Conservation (phyloP, 2,888 invertebrate species). For the Dastarcus helophoroides region DNA sequence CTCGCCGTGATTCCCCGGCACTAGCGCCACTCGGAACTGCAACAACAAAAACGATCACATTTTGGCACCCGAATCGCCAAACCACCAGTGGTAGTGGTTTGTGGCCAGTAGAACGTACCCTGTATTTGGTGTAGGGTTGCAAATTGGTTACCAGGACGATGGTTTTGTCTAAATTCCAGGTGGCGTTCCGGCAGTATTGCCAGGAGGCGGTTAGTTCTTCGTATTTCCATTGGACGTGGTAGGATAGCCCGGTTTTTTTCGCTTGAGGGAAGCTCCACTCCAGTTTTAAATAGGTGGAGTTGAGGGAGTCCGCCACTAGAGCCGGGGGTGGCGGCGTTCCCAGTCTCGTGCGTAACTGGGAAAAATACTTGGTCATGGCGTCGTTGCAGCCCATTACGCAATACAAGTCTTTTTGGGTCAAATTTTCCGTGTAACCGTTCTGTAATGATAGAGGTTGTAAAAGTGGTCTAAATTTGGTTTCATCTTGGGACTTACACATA, state of each 20-base stretch:
- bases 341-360: slow-evolving; percentile 53
- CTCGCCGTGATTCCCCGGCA: slow-evolving; percentile 57
- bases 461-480: slow-evolving; percentile 1
- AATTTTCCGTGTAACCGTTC: slow-evolving; percentile 58
- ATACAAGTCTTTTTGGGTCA: slow-evolving; percentile 58
- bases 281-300: slow-evolving; percentile 66
- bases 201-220: slow-evolving; percentile 60
- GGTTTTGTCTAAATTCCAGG: slow-evolving; percentile 47
- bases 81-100: too few species aligned
- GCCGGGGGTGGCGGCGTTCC: slow-evolving; percentile 64
- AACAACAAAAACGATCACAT: slow-evolving; percentile 17
- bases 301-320: slow-evolving; percentile 64
- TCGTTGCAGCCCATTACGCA: slow-evolving; percentile 76
- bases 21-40: slow-evolving; percentile 79
- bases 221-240: slow-evolving; percentile 65
- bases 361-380: slow-evolving; percentile 63
- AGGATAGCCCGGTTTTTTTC: slow-evolving; percentile 43
- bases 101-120: slow-evolving; percentile 48
- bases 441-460: too few species aligned
- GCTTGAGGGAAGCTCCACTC: slow-evolving; percentile 60
- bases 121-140: slow-evolving; percentile 80
- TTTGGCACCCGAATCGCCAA: too few species aligned
- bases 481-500: slow-evolving; percentile 61
- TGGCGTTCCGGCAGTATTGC: slow-evolving; percentile 71
- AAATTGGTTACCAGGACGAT: slow-evolving; percentile 61